These are phyloP conservation scores for Ridgeia piscesae DNA, from an alignment of 1,140 invertebrate genomes.

Conservation along the genomic window DNA sequence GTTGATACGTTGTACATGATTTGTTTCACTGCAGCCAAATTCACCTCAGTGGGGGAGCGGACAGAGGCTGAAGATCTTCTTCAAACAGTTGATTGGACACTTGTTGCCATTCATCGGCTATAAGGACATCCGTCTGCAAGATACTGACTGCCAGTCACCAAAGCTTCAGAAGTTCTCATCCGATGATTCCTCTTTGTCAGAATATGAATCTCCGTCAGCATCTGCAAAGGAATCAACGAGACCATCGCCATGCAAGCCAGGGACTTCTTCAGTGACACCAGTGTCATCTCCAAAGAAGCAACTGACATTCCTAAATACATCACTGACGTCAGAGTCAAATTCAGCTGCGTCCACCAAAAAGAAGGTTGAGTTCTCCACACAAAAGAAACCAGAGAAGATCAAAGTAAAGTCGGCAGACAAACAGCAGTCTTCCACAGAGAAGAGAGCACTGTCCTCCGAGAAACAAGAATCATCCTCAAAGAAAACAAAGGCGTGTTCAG, in stretches of 20 bases:
- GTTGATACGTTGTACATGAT: not conserved
- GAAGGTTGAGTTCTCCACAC: no score
- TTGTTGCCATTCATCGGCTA: not conserved
- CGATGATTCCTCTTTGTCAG: not conserved
- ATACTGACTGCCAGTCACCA: not conserved
- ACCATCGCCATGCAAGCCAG: no score
- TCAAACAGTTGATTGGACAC: not conserved
- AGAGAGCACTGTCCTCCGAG: not conserved
- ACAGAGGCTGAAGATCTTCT: not conserved
- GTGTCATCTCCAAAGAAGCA: not conserved
- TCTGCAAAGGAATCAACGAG: not conserved
- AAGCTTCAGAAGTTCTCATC: not conserved
- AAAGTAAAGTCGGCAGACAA: no score
- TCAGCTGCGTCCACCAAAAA: no score
- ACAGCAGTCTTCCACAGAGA: no score
- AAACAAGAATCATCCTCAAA: not conserved
- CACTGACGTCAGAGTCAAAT: no score
- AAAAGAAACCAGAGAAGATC: no score
- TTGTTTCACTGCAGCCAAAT: not conserved
- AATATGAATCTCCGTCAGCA: not conserved
- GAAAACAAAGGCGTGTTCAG: not conserved
- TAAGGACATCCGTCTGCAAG: not conserved
- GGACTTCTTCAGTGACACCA: not conserved
- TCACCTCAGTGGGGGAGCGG: not conserved
- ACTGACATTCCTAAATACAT: no score